Conservation (phyloP, 1,140 invertebrate species). For the Metopolophium dirhodum region DNA sequence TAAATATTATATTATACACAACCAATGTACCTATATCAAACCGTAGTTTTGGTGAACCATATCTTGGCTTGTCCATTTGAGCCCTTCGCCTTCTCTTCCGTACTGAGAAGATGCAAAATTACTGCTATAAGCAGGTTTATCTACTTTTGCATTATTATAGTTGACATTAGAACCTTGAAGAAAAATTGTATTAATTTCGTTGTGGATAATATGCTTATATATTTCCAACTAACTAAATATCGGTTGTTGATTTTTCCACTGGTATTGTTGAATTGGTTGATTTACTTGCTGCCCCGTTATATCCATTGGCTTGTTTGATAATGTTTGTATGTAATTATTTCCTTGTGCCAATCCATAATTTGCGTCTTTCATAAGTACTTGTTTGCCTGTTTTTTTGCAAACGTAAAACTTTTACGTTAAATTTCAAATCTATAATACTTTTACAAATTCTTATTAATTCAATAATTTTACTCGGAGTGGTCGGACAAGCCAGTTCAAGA, state of each 20-base stretch:
- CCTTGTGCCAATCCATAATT: slow-evolving; percentile 32
- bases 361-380: slow-evolving; percentile 14
- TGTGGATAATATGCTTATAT: background rate
- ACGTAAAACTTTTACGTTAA: background rate
- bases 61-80: slow-evolving; percentile 51
- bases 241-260: slow-evolving; percentile 52
- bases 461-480: slow-evolving; percentile 58
- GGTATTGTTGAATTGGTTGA: slow-evolving; percentile 32
- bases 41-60: slow-evolving; percentile 40
- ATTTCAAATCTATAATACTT: background rate
- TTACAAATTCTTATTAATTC: background rate
- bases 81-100: slow-evolving; percentile 61
- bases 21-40: background rate
- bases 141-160: slow-evolving; percentile 47
- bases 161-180: slow-evolving; percentile 36
- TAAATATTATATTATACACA: background rate
- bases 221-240: slow-evolving; percentile 30
- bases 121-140: slow-evolving; percentile 5
- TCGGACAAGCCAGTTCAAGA: slow-evolving; percentile 77
- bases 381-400: background rate
- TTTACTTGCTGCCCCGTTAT: slow-evolving; percentile 15
- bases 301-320: slow-evolving; percentile 50
- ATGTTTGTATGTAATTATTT: slow-evolving; percentile 41
- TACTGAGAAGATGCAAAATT: slow-evolving; percentile 52
- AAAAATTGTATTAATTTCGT: background rate